Base-by-base conservation (phyloP, 2,888 invertebrate genomes). In the Cheilosia scutellata region DNA sequence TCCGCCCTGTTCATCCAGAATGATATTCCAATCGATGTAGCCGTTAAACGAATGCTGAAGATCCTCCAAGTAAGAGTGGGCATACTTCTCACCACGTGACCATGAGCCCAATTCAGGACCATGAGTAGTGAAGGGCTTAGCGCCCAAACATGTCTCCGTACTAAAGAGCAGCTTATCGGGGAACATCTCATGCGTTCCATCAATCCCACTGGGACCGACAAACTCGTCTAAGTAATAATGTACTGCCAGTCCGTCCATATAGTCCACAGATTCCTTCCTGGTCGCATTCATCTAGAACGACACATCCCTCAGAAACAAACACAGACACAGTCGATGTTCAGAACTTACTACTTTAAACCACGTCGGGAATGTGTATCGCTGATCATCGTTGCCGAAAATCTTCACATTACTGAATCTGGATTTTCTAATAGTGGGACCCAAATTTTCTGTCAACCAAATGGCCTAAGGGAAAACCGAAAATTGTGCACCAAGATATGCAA, bases 1-100 rank as follows among this genome's bases (percentile, higher is more conserved):
- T 0, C 97, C 97, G 20, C 98, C 98, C 0, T 90, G 87, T 74
- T 93, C 91, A 90, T 97, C 94, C 25, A 98, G 91, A 20, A 95
- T 96, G 66, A 98, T 92, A 91, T 98, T 98, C 98, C 98, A 98
- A 91, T 98, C 98, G 0, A 96, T 94, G 97, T 98, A 98, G 1
- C 96, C 97, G 25, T 94, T 94, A 0, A 95, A 95, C 93, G 95
- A 96, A 91, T 96, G 94, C 88, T 95, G 95, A 25, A 97, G 90
- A 91, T 96, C 95, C 94, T 94, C 92, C 29, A 97, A 93, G 68
- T 96, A 96, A 83, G 95, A 91, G 20, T 90, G 89, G 91, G 95
- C 93, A 89, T 97, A 96, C 49, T 90, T 89, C 88, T 95, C 95
- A 0, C 94, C 97, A 86, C 97, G 93, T 0, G 91, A 88, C 97